These are phyloP conservation scores for Drosophila engyochracea DNA, from an alignment of 2,888 invertebrate genomes.

Conservation along the genomic window DNA sequence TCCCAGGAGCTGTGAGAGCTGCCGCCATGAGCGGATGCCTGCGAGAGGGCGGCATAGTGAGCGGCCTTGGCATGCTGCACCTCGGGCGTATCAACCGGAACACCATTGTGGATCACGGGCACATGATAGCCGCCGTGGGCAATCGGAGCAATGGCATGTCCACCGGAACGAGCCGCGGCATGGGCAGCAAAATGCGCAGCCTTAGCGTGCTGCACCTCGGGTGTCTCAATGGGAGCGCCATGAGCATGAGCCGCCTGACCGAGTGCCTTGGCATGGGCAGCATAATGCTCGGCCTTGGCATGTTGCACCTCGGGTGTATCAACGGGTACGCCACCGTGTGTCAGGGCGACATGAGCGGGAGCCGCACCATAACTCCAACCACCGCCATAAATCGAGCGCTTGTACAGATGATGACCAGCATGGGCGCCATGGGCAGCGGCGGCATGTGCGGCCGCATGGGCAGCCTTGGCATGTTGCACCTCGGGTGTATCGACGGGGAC, in stretches of 20 bases:
- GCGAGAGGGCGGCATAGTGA: slow-evolving; percentile 84
- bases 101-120: slow-evolving; percentile 85
- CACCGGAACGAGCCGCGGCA: slow-evolving; percentile 83
- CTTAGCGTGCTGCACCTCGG: slow-evolving; percentile 86
- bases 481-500: slow-evolving; percentile 85
- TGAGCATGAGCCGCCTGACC: slow-evolving; percentile 79
- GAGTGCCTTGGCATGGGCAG: slow-evolving; percentile 84
- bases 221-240: slow-evolving; percentile 85
- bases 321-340: slow-evolving; percentile 86
- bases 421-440: slow-evolving; percentile 83
- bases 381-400: slow-evolving; percentile 84
- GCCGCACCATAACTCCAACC: slow-evolving; percentile 79
- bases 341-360: slow-evolving; percentile 82
- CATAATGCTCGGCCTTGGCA: slow-evolving; percentile 85
- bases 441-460: slow-evolving; percentile 86
- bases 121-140: slow-evolving; percentile 82
- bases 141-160: slow-evolving; percentile 71
- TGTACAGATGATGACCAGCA: slow-evolving; percentile 85
- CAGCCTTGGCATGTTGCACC: slow-evolving; percentile 86
- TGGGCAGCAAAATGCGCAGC: slow-evolving; percentile 85
- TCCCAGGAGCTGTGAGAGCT: slow-evolving; percentile 74
- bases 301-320: slow-evolving; percentile 86
- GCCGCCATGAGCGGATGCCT: slow-evolving; percentile 74
- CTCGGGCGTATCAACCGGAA: slow-evolving; percentile 86
- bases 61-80: slow-evolving; percentile 86